A percentile compares a stretch with the other conserved stretches of the same genome.
Evolutionary conservation across 2,113 vertebrate species (phyloP).

Genomic region (Sinosuthora webbiana): DNA sequence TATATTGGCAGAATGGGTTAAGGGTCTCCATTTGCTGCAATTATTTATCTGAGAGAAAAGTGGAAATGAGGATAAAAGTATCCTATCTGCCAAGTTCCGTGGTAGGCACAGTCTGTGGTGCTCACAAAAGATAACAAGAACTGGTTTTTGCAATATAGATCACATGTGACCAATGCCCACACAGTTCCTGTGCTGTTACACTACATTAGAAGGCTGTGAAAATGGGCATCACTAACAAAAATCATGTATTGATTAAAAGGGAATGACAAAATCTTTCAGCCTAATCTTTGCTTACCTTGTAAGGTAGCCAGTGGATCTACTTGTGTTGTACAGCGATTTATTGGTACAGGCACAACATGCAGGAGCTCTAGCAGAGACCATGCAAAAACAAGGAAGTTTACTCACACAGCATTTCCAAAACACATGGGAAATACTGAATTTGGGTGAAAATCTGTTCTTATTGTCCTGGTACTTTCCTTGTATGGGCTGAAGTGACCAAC

Average conservation of each 20-base stretch:
- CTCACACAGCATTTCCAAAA: neutral
- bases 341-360: neutral
- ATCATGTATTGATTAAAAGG: neutral
- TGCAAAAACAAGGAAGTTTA: neutral
- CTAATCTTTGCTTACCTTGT: neutral
- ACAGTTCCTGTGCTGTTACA: neutral
- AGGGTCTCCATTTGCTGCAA: neutral
- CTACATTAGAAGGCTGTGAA: neutral
- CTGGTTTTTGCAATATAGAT: neutral
- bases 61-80: neutral
- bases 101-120: neutral
- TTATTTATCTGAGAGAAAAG: neutral
- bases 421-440: neutral
- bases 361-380: neutral
- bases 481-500: neutral
- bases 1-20: neutral
- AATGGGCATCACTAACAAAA: neutral
- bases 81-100: neutral
- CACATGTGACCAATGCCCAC: accelerated
- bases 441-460: neutral
- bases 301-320: neutral
- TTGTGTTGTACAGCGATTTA: neutral
- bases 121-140: neutral
- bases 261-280: neutral
- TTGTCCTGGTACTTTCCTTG: neutral